Base-by-base conservation (phyloP, 1,140 invertebrate species). In the Drusus annulatus region DNA sequence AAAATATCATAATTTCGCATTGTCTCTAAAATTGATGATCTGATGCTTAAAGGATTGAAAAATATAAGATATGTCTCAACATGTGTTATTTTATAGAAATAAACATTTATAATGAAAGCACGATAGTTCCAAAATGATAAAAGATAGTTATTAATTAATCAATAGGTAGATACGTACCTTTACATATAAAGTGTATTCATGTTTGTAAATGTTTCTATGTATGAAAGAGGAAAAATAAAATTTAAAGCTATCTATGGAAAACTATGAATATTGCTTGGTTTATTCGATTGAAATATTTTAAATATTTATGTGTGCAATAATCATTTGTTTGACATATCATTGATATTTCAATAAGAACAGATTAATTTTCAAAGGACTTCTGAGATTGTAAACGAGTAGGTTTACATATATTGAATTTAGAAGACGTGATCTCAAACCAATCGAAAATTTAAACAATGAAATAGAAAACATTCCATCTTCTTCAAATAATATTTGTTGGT, bases 121-220 rank as follows among this genome's bases (percentile, higher is more conserved):
- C 81, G 81, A 82, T 80, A 82, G 81, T 82, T 82, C 81, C 81
- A 80, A 82, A 80, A 65, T 68, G 63, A 60, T 75, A 82, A 82
- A 75, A 36, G 23, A 62, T 80, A 80, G 73, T 52, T 78, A 81
- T 74, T 71, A 36, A 69, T 68, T 54, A 69, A 63, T 36, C 28
- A n/a, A 23, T 63, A 60, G 31, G 54, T 60, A 25, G 23, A 19
- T 50, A 21, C 3, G 36, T 45, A 56, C 60, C n/a, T 62, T 19
- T 76, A 76, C 28, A 45, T 56, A 15, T 74, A 74, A 60, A 54
- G 31, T 76, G 54, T 76, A 45, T 45, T 45, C 52, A 56, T 74
- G 50, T 74, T 25, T 45, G 36, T 45, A 45, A 21, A 51, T 74
- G 13, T 74, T 74, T 74, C 2, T 60, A 56, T 13, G n/a, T 76